These are phyloP conservation scores for Melanaphis sacchari DNA, from an alignment of 1,140 invertebrate genomes.

Conservation along the genomic window DNA sequence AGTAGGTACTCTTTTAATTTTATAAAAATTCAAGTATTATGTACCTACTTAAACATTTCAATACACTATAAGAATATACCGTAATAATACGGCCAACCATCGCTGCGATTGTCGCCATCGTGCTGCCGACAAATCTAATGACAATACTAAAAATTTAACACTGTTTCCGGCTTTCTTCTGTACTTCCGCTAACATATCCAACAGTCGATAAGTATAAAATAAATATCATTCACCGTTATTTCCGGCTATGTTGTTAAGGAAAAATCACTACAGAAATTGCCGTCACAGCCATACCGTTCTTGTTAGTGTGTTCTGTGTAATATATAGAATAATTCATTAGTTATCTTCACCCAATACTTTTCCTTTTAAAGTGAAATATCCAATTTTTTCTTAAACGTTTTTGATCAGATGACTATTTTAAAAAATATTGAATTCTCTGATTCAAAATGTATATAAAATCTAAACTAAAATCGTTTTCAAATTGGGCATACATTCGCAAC, in stretches of 20 bases:
- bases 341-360: no score
- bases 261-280: neutral
- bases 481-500: no score
- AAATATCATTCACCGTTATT: neutral
- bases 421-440: neutral
- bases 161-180: neutral
- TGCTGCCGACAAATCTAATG: neutral
- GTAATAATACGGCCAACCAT: neutral
- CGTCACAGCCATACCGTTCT: neutral
- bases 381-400: neutral
- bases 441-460: neutral
- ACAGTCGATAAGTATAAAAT: neutral
- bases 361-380: no score
- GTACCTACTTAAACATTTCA: neutral
- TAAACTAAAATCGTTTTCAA: no score
- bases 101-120: neutral
- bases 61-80: neutral
- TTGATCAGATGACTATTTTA: neutral
- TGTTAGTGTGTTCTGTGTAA: neutral
- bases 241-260: constrained; percentile 15
- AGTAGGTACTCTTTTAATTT: no score
- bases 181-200: neutral
- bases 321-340: neutral
- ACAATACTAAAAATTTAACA: constrained; percentile 16
- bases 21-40: neutral